Percentiles rank a stretch among this genome's conserved stretches.
phyloP scores from a whole-genome alignment of 2,888 invertebrate genomes.

The Leptinotarsa peninsularis region DNA sequence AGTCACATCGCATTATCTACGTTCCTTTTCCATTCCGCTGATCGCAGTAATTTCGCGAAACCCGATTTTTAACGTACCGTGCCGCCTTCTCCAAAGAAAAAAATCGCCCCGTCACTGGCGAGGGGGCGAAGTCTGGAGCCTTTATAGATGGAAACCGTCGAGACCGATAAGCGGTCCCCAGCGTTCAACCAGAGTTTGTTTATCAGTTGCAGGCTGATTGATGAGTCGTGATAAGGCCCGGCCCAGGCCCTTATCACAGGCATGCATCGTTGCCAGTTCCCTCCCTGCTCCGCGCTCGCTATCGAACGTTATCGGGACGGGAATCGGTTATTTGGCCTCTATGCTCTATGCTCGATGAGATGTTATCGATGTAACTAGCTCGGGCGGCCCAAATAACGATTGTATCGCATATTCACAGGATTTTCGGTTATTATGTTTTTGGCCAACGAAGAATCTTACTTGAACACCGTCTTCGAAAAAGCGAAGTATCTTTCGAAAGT shows the following conservation, averaged over 20 bases:
- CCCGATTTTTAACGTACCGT: not conserved
- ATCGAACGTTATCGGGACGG: constrained; percentile 57
- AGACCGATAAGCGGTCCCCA: constrained; percentile 68
- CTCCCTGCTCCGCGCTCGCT: constrained; percentile 55
- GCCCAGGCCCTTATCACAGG: constrained; percentile 65
- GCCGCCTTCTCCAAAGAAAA: constrained; percentile 2
- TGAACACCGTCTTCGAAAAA: not conserved
- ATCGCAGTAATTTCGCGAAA: not conserved
- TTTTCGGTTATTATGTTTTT: constrained; percentile 28
- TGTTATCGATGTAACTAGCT: constrained; percentile 72
- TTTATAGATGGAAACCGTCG: constrained; percentile 69
- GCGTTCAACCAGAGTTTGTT: constrained; percentile 66
- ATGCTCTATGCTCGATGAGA: constrained; percentile 67
- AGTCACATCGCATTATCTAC: too few relatives aligned
- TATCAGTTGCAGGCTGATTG: constrained; percentile 66
- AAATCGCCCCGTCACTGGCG: constrained; percentile 22
- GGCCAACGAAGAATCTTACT: constrained; percentile 15
- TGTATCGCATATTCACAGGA: constrained; percentile 24
- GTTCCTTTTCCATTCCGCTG: not conserved
- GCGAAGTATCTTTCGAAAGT: not conserved
- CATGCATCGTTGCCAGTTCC: constrained; percentile 62
- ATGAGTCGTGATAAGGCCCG: constrained; percentile 67
- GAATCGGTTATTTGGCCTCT: constrained; percentile 68
- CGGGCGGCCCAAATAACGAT: constrained; percentile 68
- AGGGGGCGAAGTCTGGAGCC: constrained; percentile 54